Evolutionary conservation across 2,888 invertebrate species (phyloP), one percentile per base, ranked within the genome.

Genomic region (Osedax frankpressi): DNA sequence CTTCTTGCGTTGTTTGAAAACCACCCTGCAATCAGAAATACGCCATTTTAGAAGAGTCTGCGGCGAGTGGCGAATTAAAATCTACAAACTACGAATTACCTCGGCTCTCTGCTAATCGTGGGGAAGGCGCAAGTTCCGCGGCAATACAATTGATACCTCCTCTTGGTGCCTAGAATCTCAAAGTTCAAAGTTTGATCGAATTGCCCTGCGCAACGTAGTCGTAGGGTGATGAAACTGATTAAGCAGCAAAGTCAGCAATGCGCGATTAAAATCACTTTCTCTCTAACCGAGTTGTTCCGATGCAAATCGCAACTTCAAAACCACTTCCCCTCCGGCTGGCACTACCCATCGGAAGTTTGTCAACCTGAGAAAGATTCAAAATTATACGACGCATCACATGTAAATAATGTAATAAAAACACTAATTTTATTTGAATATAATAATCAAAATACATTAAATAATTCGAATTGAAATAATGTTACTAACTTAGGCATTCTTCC

Each of bases 101-200:
- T 81, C 63, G 85, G 85, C 77, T 85, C 84, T 74, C 82, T 77
- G 77, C 84, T 83, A 75, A 85, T 85, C 25, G 81, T 81, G 19
- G 85, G 84, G 79, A 84, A 85, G 24, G 84, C 81, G 78, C 84
- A 85, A 25, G 84, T 79, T 28, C 84, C 85, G n/a, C 84, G 79
- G 74, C 84, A 83, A 77, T 82, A 83, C 69, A 85, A 77, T 77
- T 84, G 84, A 79, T 84, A 85, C 25, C 82, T 77, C 65, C 84
- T 73, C 68, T 82, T 78, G 28, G 84, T 84, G 29, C 83, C 84
- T 28, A 83, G 78, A 72, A 85, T 81, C 77, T 85, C 84, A 80
- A 84, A 85, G 77, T 83, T 85, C 69, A 85, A 75, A 1, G 84
- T 84, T 78, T 85, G 84, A 75, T 84, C 84, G 80, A 84, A 84